Evolutionary conservation across 2,797 vertebrate genomes (phyloP).

Genomic region (Lates japonicus): DNA sequence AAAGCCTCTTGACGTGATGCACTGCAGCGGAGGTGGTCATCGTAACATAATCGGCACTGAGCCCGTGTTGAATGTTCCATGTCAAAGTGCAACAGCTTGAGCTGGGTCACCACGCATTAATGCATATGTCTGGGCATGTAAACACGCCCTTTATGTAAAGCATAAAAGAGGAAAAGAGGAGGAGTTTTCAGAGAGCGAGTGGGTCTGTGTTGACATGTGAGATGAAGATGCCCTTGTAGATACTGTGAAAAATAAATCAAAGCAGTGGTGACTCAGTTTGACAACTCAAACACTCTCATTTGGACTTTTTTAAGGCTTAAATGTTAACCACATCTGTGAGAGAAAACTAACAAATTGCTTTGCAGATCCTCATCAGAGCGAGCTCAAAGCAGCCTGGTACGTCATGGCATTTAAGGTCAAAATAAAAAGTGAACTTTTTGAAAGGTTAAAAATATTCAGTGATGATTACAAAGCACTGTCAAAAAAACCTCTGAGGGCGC

Average conservation of each 20-base stretch:
- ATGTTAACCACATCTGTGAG: conserved; percentile 58
- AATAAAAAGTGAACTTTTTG: conserved; percentile 60
- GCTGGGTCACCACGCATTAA: conserved; percentile 31
- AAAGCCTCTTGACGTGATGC: conserved; percentile 51
- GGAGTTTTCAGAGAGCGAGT: conserved; percentile 10
- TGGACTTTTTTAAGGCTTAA: conserved; percentile 52
- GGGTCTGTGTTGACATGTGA: conserved; percentile 5
- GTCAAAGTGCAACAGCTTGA: conserved; percentile 42
- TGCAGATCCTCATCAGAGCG: conserved; percentile 55
- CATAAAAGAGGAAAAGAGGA: not conserved
- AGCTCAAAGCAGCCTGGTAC: conserved; percentile 44
- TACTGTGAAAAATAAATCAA: conserved; percentile 49
- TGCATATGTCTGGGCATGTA: conserved; percentile 7
- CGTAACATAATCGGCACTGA: conserved; percentile 52
- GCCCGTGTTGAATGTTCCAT: conserved; percentile 40
- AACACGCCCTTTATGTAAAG: conserved; percentile 21
- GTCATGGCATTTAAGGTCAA: conserved; percentile 52
- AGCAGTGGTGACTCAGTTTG: conserved; percentile 51
- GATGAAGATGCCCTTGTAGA: conserved; percentile 42
- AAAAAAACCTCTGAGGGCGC: conserved; percentile 37
- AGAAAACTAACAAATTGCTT: conserved; percentile 64
- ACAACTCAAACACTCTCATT: conserved; percentile 58
- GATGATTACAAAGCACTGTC: conserved; percentile 59
- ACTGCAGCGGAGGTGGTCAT: conserved; percentile 54
- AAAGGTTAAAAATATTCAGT: conserved; percentile 61